These are phyloP conservation scores for Teleiodes luculella DNA, from an alignment of 2,888 invertebrate species.

Conservation along the genomic window DNA sequence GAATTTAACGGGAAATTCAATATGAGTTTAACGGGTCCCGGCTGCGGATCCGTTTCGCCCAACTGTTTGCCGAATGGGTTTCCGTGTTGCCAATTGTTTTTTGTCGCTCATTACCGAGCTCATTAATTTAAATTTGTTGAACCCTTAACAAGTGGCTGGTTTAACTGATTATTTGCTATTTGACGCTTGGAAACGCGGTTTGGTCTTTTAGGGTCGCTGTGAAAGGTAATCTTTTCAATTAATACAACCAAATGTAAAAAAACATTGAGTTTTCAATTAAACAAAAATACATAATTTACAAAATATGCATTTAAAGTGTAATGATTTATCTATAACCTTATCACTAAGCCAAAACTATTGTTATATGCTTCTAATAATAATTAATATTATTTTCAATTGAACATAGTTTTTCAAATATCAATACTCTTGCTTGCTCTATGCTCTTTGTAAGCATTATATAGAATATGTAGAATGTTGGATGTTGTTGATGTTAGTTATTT, in stretches of 20 bases:
- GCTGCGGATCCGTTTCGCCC: not conserved
- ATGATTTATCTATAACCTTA: too few relatives aligned
- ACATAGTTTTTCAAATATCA: too few relatives aligned
- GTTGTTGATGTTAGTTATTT: too few relatives aligned
- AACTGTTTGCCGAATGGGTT: slow-evolving; percentile 1
- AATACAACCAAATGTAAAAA: not conserved
- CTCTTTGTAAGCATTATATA: too few relatives aligned
- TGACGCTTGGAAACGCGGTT: not conserved
- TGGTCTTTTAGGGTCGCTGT: not conserved
- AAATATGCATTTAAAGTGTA: too few relatives aligned
- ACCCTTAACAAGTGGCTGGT: slow-evolving; percentile 8
- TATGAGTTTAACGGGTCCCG: slow-evolving; percentile 37
- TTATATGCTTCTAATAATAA: too few relatives aligned
- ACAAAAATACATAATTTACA: too few relatives aligned
- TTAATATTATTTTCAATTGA: too few relatives aligned
- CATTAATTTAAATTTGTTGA: slow-evolving; percentile 13
- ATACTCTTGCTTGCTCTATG: too few relatives aligned
- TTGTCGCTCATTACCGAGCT: slow-evolving; percentile 11
- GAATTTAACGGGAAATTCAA: slow-evolving; percentile 57
- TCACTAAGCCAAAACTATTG: too few relatives aligned
- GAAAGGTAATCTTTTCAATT: not conserved
- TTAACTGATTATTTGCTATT: slow-evolving; percentile 6
- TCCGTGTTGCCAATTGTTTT: slow-evolving; percentile 11
- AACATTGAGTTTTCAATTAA: not conserved
- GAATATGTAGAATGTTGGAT: too few relatives aligned